Base-by-base conservation (phyloP, 2,797 vertebrate genomes). In the Spinibarbus caldwelli region DNA sequence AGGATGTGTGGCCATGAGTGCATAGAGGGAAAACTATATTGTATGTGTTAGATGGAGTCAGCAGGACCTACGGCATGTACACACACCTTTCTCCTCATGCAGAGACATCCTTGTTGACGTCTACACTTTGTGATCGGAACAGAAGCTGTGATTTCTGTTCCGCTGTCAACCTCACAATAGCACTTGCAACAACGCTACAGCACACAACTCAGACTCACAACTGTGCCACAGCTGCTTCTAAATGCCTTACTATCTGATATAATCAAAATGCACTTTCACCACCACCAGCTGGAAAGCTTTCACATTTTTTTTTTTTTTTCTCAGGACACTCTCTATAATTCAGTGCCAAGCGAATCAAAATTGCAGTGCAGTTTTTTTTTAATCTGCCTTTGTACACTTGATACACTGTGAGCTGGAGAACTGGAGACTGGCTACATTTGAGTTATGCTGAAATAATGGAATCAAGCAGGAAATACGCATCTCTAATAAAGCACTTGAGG, bases 231-330 rank as follows among this genome's bases (percentile, higher is more conserved):
- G 47, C 17, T 82, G 43, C 78, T 80, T 19, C 38, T 1, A 62
- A 72, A 73, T 4, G 26, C 52, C 47, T 31, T 72, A 15, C 6
- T 8, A 23, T 45, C 47, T 71, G 36, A 45, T 26, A 59, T 59
- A 45, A 82, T 80, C 62, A 80, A 80, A 66, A 66, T 66, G 78
- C 62, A 66, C 62, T 80, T 49, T 67, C 78, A 49, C 59, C 66
- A 66, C 64, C 41, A 67, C 62, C 78, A 67, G 62, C 78, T 36
- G 78, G 78, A 80, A 80, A 80, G 43, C 41, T 80, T 80, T 80
- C 62, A 80, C 7, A 79, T n/a, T n/a, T n/a, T n/a, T n/a, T n/a
- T n/a, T 66, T 23, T 1, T 66, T 21, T 79, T 36, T 47, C 26
- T 45, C 57, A 79, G 59, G 57, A 66, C 54, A 62, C n/a, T n/a